Evolutionary conservation across 2,888 invertebrate genomes (phyloP).

Genomic region (Perithous albicinctus): DNA sequence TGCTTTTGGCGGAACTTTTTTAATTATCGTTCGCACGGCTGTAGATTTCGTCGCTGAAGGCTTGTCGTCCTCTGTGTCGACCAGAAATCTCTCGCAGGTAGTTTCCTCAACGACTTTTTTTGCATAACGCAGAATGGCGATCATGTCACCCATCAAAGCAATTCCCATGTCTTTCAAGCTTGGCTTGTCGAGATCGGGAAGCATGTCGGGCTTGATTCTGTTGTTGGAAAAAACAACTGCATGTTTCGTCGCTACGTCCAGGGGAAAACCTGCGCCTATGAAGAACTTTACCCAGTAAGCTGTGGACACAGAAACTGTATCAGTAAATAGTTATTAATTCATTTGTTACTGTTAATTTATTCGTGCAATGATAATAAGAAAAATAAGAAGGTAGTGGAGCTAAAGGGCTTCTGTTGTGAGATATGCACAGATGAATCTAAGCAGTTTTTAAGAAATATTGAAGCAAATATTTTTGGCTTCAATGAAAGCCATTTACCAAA

Average conservation of each 20-base stretch:
- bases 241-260: constrained; percentile 92
- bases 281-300: constrained; percentile 95
- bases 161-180: constrained; percentile 96
- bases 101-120: constrained; percentile 86
- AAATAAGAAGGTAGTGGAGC: too few relatives aligned
- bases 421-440: too few relatives aligned
- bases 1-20: constrained; percentile 76
- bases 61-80: constrained; percentile 78
- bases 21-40: constrained; percentile 57
- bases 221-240: constrained; percentile 95
- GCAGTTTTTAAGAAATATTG: too few relatives aligned
- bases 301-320: constrained; percentile 78
- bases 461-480: too few relatives aligned
- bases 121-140: constrained; percentile 88
- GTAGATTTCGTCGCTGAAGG: constrained; percentile 43
- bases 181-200: constrained; percentile 94
- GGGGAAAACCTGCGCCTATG: constrained; percentile 93
- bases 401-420: too few relatives aligned
- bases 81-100: constrained; percentile 82
- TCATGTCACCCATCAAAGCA: constrained; percentile 88
- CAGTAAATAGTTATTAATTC: constrained; percentile 16
- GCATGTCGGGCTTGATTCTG: constrained; percentile 94
- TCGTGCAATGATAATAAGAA: too few relatives aligned
- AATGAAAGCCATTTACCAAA: too few relatives aligned
- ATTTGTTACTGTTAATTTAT: background rate